phyloP scores from a whole-genome alignment of 23 tunicate species.

The Clavelina lepadiformis region DNA sequence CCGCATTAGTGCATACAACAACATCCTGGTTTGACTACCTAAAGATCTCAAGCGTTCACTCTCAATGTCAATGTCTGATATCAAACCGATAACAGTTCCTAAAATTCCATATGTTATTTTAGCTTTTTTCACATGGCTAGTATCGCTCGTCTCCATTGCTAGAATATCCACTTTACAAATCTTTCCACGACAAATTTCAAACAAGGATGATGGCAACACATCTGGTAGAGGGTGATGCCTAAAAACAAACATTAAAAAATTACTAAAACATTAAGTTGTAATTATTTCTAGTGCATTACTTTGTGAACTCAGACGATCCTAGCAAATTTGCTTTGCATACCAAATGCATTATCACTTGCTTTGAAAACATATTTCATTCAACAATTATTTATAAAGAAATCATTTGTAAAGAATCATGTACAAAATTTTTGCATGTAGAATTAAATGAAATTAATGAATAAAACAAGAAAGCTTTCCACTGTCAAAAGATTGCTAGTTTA shows the following conservation, averaged over 20 bases:
- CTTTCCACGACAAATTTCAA: slow-evolving; percentile 70
- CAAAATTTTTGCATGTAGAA: too few species aligned
- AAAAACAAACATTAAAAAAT: slow-evolving; percentile 9
- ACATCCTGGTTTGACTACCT: slow-evolving; percentile 48
- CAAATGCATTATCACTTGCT: neutral
- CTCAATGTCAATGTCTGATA: slow-evolving; percentile 93
- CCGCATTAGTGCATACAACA: slow-evolving; percentile 50
- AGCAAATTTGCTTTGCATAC: neutral
- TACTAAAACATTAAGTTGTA: neutral
- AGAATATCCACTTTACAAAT: slow-evolving; percentile 32
- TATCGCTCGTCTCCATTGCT: slow-evolving; percentile 38
- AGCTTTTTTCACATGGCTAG: slow-evolving; percentile 6
- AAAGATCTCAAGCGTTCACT: slow-evolving; percentile 65
- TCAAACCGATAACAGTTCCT: slow-evolving; percentile 60
- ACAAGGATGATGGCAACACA: slow-evolving; percentile 16
- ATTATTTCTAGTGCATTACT: neutral
- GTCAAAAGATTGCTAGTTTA: too few species aligned
- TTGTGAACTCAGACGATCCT: neutral
- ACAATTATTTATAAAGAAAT: too few species aligned
- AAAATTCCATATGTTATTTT: slow-evolving; percentile 37
- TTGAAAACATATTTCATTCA: too few species aligned
- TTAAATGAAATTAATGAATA: too few species aligned
- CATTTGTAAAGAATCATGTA: too few species aligned
- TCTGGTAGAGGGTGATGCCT: slow-evolving; percentile 38
- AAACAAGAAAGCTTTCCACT: too few species aligned